Conservation (phyloP, 2,888 invertebrate genomes). For the Spatulosminthurus flaviceps region DNA sequence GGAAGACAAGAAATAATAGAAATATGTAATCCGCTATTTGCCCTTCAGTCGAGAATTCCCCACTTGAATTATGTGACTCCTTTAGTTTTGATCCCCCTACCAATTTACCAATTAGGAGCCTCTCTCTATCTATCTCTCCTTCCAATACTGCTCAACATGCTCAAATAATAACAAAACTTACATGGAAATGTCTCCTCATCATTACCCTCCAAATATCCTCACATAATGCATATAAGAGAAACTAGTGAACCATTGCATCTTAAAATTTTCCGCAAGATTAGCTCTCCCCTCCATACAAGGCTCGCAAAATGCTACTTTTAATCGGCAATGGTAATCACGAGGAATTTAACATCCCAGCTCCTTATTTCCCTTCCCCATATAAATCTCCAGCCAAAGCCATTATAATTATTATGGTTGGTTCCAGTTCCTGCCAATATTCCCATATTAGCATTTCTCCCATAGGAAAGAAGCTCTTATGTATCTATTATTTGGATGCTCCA, state of each 20-base stretch:
- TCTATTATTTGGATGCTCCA: too few species aligned
- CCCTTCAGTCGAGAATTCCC: background rate
- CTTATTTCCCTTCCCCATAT: too few species aligned
- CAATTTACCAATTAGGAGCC: slow-evolving; percentile 30
- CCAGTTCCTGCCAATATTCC: too few species aligned
- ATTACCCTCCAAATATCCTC: too few species aligned
- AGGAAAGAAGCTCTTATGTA: too few species aligned
- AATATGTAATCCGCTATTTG: background rate
- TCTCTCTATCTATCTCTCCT: background rate
- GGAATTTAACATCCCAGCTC: too few species aligned
- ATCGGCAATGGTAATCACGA: background rate
- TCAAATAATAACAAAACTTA: too few species aligned
- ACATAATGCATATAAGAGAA: too few species aligned
- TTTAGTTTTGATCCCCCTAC: slow-evolving; percentile 6
- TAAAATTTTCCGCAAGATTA: slow-evolving; percentile 37
- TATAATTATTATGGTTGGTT: too few species aligned
- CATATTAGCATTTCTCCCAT: too few species aligned
- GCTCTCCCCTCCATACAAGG: background rate
- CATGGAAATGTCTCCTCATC: too few species aligned
- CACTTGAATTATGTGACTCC: slow-evolving; percentile 30
- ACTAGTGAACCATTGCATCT: background rate
- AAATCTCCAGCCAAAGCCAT: too few species aligned
- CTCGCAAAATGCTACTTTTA: background rate
- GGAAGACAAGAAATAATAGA: background rate
- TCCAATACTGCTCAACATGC: background rate